These are phyloP conservation scores for Mormyrus lacerda DNA, from an alignment of 2,113 vertebrate genomes.

Conservation along the genomic window DNA sequence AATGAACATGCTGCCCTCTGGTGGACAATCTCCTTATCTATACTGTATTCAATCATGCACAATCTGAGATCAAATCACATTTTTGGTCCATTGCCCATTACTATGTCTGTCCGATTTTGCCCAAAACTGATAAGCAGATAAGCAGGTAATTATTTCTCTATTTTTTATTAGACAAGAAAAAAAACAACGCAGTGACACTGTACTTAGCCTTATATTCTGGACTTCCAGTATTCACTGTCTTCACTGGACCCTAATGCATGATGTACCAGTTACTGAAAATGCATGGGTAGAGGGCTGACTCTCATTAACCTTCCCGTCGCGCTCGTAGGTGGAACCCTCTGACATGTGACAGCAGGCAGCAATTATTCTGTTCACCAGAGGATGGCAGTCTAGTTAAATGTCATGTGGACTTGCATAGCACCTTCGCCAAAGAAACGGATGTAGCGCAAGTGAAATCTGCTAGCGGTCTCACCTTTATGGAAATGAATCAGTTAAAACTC, in stretches of 20 bases:
- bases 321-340: background rate
- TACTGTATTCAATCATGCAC: background rate
- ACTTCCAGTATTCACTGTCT: background rate
- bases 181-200: background rate
- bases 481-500: background rate
- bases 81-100: background rate
- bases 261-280: background rate
- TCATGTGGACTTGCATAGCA: background rate
- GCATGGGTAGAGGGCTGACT: background rate
- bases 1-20: slow-evolving; percentile 17
- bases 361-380: background rate
- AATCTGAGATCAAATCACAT: too few relatives aligned
- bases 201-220: background rate
- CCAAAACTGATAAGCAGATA: background rate
- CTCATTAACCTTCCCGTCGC: background rate
- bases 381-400: slow-evolving; percentile 13
- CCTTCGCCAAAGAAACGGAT: background rate
- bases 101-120: background rate
- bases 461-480: background rate
- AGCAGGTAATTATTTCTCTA: background rate
- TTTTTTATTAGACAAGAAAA: background rate
- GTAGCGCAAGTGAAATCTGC: background rate
- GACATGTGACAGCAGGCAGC: background rate
- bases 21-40: background rate
- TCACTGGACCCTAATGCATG: background rate